These are phyloP conservation scores for Zoanthus solanderi DNA, from an alignment of 92 coral and sea anemone species.

Conservation along the genomic window DNA sequence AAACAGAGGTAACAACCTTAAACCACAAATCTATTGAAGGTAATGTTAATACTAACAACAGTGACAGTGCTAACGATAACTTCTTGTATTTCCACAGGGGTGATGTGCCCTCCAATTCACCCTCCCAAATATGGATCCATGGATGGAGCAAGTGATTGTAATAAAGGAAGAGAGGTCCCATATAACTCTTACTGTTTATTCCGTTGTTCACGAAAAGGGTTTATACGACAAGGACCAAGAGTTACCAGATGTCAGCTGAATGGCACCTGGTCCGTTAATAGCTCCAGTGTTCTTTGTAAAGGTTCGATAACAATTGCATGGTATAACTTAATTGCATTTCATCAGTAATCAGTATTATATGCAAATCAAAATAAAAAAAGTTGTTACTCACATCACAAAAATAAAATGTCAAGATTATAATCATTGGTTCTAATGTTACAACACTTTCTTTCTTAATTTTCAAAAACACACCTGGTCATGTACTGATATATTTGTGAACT, in stretches of 20 bases:
- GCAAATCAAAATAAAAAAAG: too few species aligned
- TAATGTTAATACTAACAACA: too few species aligned
- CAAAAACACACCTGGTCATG: too few species aligned
- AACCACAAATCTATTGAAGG: too few species aligned
- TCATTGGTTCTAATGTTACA: too few species aligned
- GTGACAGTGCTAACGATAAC: neutral
- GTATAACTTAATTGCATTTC: too few species aligned
- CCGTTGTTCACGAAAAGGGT: constrained; percentile 11
- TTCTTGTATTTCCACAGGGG: neutral
- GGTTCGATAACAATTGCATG: neutral
- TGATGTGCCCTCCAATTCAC: constrained; percentile 14
- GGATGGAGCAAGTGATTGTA: constrained; percentile 19
- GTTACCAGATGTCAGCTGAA: constrained; percentile 7
- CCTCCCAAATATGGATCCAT: constrained; percentile 26
- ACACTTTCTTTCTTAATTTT: too few species aligned
- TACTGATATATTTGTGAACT: too few species aligned
- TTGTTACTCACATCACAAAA: too few species aligned
- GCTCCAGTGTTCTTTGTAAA: constrained; percentile 1
- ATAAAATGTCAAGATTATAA: too few species aligned
- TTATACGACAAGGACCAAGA: constrained; percentile 1
- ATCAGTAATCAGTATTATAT: neutral
- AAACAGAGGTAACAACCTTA: too few species aligned
- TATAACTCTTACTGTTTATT: constrained; percentile 16
- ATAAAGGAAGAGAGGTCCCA: constrained; percentile 5
- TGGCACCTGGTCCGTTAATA: constrained; percentile 33